Base-by-base conservation (phyloP, 2,113 vertebrate species). In the Python bivittatus region DNA sequence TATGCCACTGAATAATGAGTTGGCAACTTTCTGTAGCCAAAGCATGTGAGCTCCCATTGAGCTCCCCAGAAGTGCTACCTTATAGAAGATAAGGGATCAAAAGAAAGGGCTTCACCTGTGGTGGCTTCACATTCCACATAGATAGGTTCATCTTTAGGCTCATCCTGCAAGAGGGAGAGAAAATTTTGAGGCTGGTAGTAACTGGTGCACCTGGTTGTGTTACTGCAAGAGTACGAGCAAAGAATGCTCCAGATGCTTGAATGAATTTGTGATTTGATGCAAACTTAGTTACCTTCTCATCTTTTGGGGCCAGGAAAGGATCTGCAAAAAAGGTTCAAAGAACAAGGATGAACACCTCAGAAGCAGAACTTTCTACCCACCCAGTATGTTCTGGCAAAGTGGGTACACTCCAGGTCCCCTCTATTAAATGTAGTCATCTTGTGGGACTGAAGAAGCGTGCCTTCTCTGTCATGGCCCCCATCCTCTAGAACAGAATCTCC, bases 91-190 rank as follows among this genome's bases (percentile, higher is more conserved):
- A 58, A 13, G 2, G 22, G 42, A 38, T 6, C 13, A 42, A 3
- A 72, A 6, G 29, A 42, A 44, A 1, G 15, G 25, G 0, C 1
- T 89, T 96, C 79, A 96, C 97, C 89, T 91, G 90, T 33, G 9
- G 33, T 12, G 0, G 92, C 93, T 38, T 95, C 89, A 60, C 95
- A 96, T 42, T 94, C 89, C 90, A 96, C 4, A 44, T 97, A 96
- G 91, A 96, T 58, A 42, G 93, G n/a, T 5, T 97, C 94, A 0
- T 92, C 84, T 0, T 89, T 8, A 29, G 53, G 6, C 25, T 60
- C 68, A 15, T 84, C 52, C 53, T 94, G 1, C 20, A 11, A 53
- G 79, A 33, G 84, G 20, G n/a, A 33, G 52, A 91, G 79, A 38
- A 9, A 89, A 93, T 94, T 83, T 52, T 48, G 68, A 53, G 11